Percentiles rank a stretch among this genome's conserved stretches.
Evolutionary conservation across 2,888 invertebrate genomes (phyloP).

Genomic region (Bombylius major): DNA sequence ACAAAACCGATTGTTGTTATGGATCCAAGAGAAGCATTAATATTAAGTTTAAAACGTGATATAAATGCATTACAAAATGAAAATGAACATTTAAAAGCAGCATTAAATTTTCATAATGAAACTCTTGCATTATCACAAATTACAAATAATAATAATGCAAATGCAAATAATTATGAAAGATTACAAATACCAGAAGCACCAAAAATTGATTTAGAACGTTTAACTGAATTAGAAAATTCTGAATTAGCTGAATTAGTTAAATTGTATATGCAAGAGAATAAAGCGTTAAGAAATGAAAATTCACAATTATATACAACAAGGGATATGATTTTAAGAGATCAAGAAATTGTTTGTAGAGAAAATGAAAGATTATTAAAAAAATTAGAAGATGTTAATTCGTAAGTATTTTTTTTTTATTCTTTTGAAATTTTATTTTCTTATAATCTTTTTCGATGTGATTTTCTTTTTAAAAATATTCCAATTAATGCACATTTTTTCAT

Average conservation of each 20-base stretch:
- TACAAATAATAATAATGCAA: conserved; percentile 1
- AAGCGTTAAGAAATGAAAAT: conserved; percentile 69
- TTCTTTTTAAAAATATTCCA: too few species aligned
- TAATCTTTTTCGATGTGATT: too few species aligned
- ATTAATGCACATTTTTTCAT: not conserved
- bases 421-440: not conserved
- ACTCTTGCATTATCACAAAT: conserved; percentile 19
- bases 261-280: conserved; percentile 73
- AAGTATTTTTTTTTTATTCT: conserved; percentile 34
- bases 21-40: conserved; percentile 88
- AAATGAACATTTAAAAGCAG: conserved; percentile 73
- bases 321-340: conserved; percentile 73
- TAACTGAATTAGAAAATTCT: conserved; percentile 60
- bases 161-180: conserved; percentile 5
- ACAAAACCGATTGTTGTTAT: conserved; percentile 89
- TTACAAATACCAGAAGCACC: conserved; percentile 31
- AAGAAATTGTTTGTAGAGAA: conserved; percentile 79
- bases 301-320: conserved; percentile 67
- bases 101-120: conserved; percentile 53
- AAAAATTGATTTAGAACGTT: conserved; percentile 55
- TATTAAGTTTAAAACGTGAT: conserved; percentile 77
- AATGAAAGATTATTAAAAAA: conserved; percentile 80
- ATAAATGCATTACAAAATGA: conserved; percentile 73
- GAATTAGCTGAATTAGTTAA: conserved; percentile 75
- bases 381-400: conserved; percentile 79